phyloP scores from a whole-genome alignment of 2,888 invertebrate genomes.

The Eupithecia dodoneata region DNA sequence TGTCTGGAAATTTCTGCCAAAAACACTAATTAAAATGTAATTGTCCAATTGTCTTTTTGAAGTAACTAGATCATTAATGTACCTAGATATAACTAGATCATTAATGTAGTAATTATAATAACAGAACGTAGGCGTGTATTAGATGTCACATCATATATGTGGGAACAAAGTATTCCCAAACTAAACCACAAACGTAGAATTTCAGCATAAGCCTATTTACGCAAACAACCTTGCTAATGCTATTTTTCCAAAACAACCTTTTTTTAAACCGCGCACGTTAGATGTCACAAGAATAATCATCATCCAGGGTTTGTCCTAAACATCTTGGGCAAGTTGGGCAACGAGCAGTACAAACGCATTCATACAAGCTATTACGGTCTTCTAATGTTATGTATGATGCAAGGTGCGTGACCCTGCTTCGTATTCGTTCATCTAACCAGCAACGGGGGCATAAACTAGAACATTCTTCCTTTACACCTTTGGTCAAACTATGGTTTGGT shows the following conservation, averaged over 20 bases:
- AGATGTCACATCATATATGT: neutral
- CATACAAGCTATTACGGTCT: slow-evolving; percentile 44
- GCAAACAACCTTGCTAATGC: slow-evolving; percentile 45
- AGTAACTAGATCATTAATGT: too few relatives aligned
- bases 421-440: slow-evolving; percentile 21
- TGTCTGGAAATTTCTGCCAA: too few relatives aligned
- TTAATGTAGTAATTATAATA: too few relatives aligned
- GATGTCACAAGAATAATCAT: slow-evolving; percentile 47
- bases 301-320: slow-evolving; percentile 49
- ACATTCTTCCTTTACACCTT: neutral
- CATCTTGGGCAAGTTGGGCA: slow-evolving; percentile 53
- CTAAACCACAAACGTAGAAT: neutral
- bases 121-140: neutral
- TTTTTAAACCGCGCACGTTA: slow-evolving; percentile 44
- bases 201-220: slow-evolving; percentile 9
- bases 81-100: too few relatives aligned
- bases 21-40: too few relatives aligned
- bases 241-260: slow-evolving; percentile 40
- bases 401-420: slow-evolving; percentile 25
- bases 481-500: neutral
- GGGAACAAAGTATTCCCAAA: neutral
- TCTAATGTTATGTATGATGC: slow-evolving; percentile 24
- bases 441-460: neutral
- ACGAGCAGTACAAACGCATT: slow-evolving; percentile 51
- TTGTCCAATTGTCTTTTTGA: too few relatives aligned